Evolutionary conservation across 2,888 invertebrate species (phyloP).

Genomic region (Limnephilus marmoratus): DNA sequence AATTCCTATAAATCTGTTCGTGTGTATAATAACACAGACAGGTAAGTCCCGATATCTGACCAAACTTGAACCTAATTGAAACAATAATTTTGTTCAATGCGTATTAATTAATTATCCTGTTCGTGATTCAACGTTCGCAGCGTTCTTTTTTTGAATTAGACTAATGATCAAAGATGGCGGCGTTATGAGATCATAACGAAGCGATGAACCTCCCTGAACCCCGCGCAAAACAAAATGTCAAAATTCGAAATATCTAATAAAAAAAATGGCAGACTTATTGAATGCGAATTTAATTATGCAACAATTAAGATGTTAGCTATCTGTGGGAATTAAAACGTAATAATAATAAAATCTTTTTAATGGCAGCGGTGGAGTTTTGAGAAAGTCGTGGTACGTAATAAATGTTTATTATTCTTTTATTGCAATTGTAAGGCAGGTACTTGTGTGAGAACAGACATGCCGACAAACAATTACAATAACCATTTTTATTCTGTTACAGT

Average conservation of each 20-base stretch:
- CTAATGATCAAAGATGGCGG: constrained; percentile 52
- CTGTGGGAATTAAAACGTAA: not conserved
- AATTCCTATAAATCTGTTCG: no score
- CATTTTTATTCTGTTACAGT: no score
- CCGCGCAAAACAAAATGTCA: constrained; percentile 38
- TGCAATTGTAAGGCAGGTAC: not conserved
- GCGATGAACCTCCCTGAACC: constrained; percentile 56
- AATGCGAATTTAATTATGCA: constrained; percentile 23
- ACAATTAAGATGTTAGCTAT: constrained; percentile 14
- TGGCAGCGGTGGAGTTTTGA: not conserved
- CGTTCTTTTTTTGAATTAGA: constrained; percentile 44
- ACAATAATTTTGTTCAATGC: constrained; percentile 11
- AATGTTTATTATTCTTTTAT: not conserved
- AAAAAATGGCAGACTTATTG: not conserved
- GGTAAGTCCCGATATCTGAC: not conserved
- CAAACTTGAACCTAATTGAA: constrained; percentile 18
- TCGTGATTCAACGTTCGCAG: constrained; percentile 42
- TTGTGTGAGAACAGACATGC: not conserved
- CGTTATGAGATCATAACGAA: constrained; percentile 52
- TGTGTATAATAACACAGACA: not conserved
- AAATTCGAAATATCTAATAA: constrained; percentile 16
- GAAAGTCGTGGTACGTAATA: not conserved
- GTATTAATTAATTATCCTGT: constrained; percentile 50
- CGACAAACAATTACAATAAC: not conserved
- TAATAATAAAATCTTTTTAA: not conserved